Conservation (phyloP, 2,888 invertebrate genomes). For the Alloplasta piceator region DNA sequence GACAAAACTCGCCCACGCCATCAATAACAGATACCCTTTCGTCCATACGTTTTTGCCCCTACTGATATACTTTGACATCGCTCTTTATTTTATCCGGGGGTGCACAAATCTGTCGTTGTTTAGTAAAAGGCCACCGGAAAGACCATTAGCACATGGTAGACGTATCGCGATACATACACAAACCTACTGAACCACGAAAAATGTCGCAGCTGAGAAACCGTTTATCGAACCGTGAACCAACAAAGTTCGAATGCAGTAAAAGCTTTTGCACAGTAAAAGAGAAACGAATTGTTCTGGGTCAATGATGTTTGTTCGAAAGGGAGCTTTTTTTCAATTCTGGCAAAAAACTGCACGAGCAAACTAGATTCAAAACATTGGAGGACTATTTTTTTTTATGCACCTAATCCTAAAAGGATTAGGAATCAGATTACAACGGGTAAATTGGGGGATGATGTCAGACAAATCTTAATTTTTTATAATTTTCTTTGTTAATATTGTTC, state of each 20-base stretch:
- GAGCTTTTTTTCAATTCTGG: too few species aligned
- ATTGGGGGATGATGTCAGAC: too few species aligned
- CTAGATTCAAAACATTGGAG: too few species aligned
- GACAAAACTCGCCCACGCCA: conserved; percentile 33
- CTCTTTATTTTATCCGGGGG: conserved; percentile 40
- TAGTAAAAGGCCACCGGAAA: conserved; percentile 26
- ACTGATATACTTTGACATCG: conserved; percentile 21
- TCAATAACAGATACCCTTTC: conserved; percentile 44
- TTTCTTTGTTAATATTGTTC: too few species aligned
- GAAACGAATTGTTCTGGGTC: neutral
- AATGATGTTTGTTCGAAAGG: too few species aligned
- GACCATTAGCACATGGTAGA: conserved; percentile 27
- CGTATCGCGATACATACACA: neutral
- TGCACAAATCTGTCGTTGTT: conserved; percentile 63
- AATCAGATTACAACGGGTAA: too few species aligned
- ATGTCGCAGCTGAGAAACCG: neutral
- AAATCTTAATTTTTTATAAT: too few species aligned
- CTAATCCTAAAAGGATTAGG: too few species aligned
- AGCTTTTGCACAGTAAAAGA: conserved; percentile 4
- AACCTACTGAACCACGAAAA: conserved; percentile 1
- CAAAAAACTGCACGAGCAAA: too few species aligned
- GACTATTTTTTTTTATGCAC: too few species aligned
- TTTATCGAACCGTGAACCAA: conserved; percentile 26
- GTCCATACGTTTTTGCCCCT: conserved; percentile 47
- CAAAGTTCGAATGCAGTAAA: neutral